Base-by-base conservation (phyloP, 2,888 invertebrate genomes). In the Cinara cedri region DNA sequence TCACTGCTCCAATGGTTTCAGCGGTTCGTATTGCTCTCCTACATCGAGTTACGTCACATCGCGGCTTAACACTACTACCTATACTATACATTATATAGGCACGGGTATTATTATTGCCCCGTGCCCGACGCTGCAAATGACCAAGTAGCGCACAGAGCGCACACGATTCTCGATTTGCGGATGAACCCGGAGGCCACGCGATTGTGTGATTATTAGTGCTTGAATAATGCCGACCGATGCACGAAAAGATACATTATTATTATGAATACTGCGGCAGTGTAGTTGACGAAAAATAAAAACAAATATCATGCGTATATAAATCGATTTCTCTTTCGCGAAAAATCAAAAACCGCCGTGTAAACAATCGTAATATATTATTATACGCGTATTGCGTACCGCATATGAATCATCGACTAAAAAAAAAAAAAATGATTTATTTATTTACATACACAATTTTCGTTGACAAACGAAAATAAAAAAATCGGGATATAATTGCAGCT, bases 131-230 rank as follows among this genome's bases (percentile, higher is more conserved):
- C 44, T 11, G 66, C 44, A 55, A 66, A 66, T 46, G 54, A 76
- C 57, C 76, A 68, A 68, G 55, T 68, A 66, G 49, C 68, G 24
- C 57, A 46, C 34, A 49, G 42, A 74, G 21, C 46, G 24, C 57
- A 76, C 65, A 66, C 76, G 76, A 65, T 49, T 71, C 54, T 26
- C 74, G 26, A 55, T 55, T 65, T 55, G 65, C 26, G 46, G 72
- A 60, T 60, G 72, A 72, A 63, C 42, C 62, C 42, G 13, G 75
- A 26, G 65, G 75, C 55, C 75, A 76, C 26, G 55, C 42, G 62
- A 63, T 75, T 26, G 68, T 42, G 76, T 68, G 76, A 46, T 68
- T 78, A 78, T 78, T 60, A 57, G 76, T 46, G 76, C 76, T 68
- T 76, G 76, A 76, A 75, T n/a, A n/a, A n/a, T 24, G 54, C 42